Evolutionary conservation across 2,888 invertebrate species (phyloP).

Genomic region (Apodemia zela): DNA sequence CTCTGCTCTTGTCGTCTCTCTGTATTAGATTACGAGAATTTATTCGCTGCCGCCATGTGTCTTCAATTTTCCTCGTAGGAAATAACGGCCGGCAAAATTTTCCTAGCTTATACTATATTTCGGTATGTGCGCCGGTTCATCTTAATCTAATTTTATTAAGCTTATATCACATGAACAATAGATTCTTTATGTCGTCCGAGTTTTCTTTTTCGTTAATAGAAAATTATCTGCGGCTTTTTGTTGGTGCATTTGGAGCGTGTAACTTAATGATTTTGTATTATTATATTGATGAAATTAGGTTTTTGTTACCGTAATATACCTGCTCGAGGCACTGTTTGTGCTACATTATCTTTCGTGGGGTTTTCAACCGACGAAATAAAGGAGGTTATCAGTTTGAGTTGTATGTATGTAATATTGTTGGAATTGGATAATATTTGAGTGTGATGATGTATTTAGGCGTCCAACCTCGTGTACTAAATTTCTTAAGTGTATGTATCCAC

Average conservation of each 20-base stretch:
- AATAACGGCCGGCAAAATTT: constrained; percentile 23
- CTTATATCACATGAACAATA: constrained; percentile 13
- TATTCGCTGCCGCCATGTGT: constrained; percentile 45
- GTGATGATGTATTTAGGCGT: too few relatives aligned
- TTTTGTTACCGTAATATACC: too few relatives aligned
- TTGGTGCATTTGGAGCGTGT: background rate
- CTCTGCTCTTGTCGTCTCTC: constrained; percentile 44
- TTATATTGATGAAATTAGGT: background rate
- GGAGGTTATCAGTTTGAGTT: too few relatives aligned
- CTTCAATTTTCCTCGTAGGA: constrained; percentile 31
- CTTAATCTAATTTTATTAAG: constrained; percentile 13
- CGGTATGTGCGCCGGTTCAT: constrained; percentile 1
- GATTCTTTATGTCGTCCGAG: background rate
- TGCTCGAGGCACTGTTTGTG: too few relatives aligned
- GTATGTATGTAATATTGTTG: too few relatives aligned
- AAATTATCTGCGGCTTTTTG: background rate
- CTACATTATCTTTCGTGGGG: too few relatives aligned
- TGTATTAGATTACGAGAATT: constrained; percentile 64
- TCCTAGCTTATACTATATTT: constrained; percentile 14
- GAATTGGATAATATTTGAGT: too few relatives aligned
- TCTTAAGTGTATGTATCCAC: too few relatives aligned
- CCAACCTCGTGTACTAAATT: too few relatives aligned
- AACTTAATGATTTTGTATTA: background rate
- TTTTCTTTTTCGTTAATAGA: background rate
- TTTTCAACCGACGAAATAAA: too few relatives aligned